Base-by-base conservation (phyloP, 2,888 invertebrate species). In the Conus canariensis region DNA sequence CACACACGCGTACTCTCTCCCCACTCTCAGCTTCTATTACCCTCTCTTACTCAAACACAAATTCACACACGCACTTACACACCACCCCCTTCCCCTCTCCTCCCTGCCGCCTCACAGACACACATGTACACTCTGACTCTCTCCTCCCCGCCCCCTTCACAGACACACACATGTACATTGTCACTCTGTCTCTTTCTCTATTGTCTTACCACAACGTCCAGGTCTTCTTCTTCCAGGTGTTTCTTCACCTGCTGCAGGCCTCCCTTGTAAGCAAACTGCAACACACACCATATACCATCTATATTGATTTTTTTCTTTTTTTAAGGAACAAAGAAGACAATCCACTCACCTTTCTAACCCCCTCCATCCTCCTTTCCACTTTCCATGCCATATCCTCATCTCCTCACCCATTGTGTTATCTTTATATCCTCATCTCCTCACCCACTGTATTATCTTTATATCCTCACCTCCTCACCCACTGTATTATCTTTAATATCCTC, bases 251-350 rank as follows among this genome's bases (percentile, higher is more conserved):
- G 92, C 56, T 95, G 95, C 93, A 97, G 96, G 9, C 97, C 97
- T 90, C 95, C 95, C 92, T 96, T 95, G 88, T 95, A 94, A 6
- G 96, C 96, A 96, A 97, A 97, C 96, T 96, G 92, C 83, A 94
- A 93, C 90, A 90, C 25, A 59, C 67, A 22, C 25, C n/a, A 45
- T 22, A 14, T 19, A 30, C 10, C 64, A 45, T 45, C 3, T 0
- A 45, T 45, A 45, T 4, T 45, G 45, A 45, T 45, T 4, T 45
- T 4, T 45, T 45, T 45, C 4, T 45, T 45, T 45, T 45, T 4
- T 45, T 45, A 45, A 45, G 45, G 45, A 45, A 45, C 45, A 45
- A 45, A 45, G 45, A 45, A 45, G 45, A 45, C 45, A 45, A 45
- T 4, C 45, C 45, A 45, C 45, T 45, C 45, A 45, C 45, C 45